These are phyloP conservation scores for Melitaea cinxia DNA, from an alignment of 1,140 invertebrate species.

Conservation along the genomic window DNA sequence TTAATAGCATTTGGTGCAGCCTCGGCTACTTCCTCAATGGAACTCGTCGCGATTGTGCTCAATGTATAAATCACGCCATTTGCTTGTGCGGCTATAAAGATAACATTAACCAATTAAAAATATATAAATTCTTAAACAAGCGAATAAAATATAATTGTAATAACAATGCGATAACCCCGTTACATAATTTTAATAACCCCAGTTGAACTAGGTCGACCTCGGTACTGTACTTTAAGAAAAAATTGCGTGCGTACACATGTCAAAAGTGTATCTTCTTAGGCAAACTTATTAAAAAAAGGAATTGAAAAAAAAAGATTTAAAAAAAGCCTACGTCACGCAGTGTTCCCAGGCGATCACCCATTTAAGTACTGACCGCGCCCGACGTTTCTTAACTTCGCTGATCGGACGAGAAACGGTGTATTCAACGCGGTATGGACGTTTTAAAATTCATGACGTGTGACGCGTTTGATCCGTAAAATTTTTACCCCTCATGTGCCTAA, in stretches of 20 bases:
- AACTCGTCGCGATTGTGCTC: constrained; percentile 93
- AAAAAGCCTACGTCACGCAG: constrained; percentile 17
- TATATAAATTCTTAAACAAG: neutral
- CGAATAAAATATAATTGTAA: no score
- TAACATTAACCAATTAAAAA: neutral
- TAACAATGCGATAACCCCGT: no score
- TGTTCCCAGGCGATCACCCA: constrained; percentile 49
- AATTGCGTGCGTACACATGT: no score
- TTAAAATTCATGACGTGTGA: no score
- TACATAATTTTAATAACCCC: no score
- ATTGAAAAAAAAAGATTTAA: no score
- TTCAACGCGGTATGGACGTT: constrained; percentile 43
- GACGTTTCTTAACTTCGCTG: constrained; percentile 49
- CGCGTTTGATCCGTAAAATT: no score
- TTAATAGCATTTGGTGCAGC: constrained; percentile 89
- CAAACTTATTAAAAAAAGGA: no score
- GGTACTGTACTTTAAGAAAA: no score
- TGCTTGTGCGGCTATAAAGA: constrained; percentile 86
- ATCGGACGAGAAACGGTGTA: constrained; percentile 52
- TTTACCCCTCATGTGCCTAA: no score
- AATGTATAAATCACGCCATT: constrained; percentile 90
- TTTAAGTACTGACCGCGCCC: constrained; percentile 47
- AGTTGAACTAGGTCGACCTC: no score
- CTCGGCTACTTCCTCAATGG: constrained; percentile 92
- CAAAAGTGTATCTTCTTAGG: no score